These are phyloP conservation scores for Tachysurus vachellii DNA, from an alignment of 2,113 vertebrate species.

Conservation along the genomic window DNA sequence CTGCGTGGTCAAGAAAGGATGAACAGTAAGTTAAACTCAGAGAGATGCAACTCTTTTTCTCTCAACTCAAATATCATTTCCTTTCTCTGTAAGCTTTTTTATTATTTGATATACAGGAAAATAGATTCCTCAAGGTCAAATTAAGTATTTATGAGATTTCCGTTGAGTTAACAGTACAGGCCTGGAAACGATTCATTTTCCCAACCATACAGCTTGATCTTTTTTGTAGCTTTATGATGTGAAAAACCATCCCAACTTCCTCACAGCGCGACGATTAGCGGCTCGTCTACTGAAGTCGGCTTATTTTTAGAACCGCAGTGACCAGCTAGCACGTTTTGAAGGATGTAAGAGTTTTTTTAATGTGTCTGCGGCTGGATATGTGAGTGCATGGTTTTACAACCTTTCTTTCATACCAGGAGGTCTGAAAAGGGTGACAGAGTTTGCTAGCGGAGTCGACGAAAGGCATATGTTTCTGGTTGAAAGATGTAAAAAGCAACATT, in stretches of 20 bases:
- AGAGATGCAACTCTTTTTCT: neutral
- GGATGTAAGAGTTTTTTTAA: slow-evolving; percentile 35
- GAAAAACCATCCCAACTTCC: neutral
- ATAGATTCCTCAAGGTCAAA: neutral
- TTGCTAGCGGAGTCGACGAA: slow-evolving; percentile 8
- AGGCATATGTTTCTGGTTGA: slow-evolving; percentile 7
- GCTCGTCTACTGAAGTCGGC: neutral
- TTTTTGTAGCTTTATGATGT: slow-evolving; percentile 23
- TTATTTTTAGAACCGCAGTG: neutral
- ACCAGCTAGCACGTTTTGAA: neutral
- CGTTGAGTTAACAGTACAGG: neutral
- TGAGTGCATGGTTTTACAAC: slow-evolving; percentile 54
- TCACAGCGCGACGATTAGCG: neutral
- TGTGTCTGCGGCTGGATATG: slow-evolving; percentile 49
- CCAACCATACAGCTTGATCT: neutral
- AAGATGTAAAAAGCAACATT: neutral
- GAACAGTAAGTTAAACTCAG: neutral
- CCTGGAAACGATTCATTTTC: slow-evolving; percentile 4
- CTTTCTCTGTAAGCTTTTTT: neutral
- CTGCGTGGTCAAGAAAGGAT: slow-evolving; percentile 30
- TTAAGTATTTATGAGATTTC: slow-evolving; percentile 13
- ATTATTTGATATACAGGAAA: neutral
- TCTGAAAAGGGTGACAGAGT: slow-evolving; percentile 54
- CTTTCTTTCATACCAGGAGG: slow-evolving; percentile 48
- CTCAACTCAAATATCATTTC: neutral